Conservation (phyloP, 2,797 vertebrate genomes). For the Gobio occitaniae region DNA sequence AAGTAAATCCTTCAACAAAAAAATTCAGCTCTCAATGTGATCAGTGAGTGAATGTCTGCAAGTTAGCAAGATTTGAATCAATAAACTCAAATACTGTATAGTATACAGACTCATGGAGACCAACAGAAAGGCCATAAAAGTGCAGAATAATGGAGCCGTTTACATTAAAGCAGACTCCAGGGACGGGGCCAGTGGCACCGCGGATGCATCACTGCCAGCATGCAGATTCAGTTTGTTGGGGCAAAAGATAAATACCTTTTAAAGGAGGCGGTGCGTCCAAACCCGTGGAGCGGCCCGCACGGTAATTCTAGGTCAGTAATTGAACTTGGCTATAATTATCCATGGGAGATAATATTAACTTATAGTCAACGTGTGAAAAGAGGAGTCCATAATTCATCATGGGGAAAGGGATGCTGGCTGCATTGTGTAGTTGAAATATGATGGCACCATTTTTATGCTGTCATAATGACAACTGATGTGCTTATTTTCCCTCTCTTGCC, state of each 20-base stretch:
- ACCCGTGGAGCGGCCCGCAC: slow-evolving; percentile 73
- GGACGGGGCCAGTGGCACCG: slow-evolving; percentile 73
- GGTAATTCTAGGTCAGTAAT: slow-evolving; percentile 93
- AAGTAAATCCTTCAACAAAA: neutral
- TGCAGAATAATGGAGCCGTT: slow-evolving; percentile 39
- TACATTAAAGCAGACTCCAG: slow-evolving; percentile 41
- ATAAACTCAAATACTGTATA: slow-evolving; percentile 18
- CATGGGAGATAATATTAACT: slow-evolving; percentile 99
- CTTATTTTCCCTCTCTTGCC: slow-evolving; percentile 92
- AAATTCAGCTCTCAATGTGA: neutral
- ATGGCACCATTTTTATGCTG: slow-evolving; percentile 99
- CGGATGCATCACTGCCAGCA: slow-evolving; percentile 93
- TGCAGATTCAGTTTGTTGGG: slow-evolving; percentile 91
- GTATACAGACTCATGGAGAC: neutral
- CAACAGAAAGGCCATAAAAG: slow-evolving; percentile 19
- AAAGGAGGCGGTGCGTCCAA: slow-evolving; percentile 83
- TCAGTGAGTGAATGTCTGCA: slow-evolving; percentile 7
- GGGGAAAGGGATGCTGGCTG: slow-evolving; percentile 55
- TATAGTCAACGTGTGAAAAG: slow-evolving; percentile 88
- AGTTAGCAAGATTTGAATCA: slow-evolving; percentile 16
- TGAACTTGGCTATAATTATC: slow-evolving; percentile 99
- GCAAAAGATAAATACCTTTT: slow-evolving; percentile 90
- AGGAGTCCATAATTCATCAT: slow-evolving; percentile 91
- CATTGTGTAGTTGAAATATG: slow-evolving; percentile 99
- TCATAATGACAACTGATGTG: slow-evolving; percentile 99